Conservation (phyloP, 2,113 vertebrate genomes). For the Varanus salvator region DNA sequence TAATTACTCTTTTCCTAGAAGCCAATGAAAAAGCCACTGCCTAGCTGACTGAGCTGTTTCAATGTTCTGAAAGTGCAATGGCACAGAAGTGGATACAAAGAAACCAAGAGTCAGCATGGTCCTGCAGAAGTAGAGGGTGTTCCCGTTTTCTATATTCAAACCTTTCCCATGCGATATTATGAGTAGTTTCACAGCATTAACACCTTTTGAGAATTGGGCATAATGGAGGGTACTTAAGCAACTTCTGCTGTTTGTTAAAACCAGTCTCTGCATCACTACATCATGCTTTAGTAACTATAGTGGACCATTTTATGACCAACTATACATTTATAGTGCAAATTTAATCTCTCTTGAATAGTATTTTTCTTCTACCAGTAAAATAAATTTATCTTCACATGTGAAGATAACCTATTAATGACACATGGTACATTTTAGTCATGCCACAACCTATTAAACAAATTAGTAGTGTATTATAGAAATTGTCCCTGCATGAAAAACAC, state of each 20-base stretch:
- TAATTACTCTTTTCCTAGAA: neutral
- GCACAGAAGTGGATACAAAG: neutral
- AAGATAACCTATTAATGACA: conserved; percentile 58
- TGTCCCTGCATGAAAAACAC: conserved; percentile 55
- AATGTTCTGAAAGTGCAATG: conserved; percentile 19
- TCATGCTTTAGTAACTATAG: conserved; percentile 41
- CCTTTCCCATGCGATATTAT: conserved; percentile 34
- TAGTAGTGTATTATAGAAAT: conserved; percentile 61
- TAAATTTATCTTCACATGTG: conserved; percentile 61
- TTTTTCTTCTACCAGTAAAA: conserved; percentile 56
- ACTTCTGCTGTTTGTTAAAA: conserved; percentile 29
- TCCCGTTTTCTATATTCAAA: conserved; percentile 38
- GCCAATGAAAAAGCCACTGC: conserved; percentile 1
- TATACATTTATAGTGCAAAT: conserved; percentile 72
- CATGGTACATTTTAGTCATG: conserved; percentile 12
- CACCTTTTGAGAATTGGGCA: conserved; percentile 59
- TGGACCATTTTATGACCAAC: conserved; percentile 45
- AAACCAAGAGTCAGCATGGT: neutral
- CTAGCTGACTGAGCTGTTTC: neutral
- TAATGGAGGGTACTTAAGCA: conserved; percentile 35
- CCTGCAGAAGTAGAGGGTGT: neutral
- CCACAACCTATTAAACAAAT: conserved; percentile 52
- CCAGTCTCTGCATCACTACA: conserved; percentile 32
- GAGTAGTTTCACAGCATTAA: neutral
- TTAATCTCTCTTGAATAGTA: conserved; percentile 45